Conservation (phyloP, 2,113 vertebrate species). For the Vimba vimba region DNA sequence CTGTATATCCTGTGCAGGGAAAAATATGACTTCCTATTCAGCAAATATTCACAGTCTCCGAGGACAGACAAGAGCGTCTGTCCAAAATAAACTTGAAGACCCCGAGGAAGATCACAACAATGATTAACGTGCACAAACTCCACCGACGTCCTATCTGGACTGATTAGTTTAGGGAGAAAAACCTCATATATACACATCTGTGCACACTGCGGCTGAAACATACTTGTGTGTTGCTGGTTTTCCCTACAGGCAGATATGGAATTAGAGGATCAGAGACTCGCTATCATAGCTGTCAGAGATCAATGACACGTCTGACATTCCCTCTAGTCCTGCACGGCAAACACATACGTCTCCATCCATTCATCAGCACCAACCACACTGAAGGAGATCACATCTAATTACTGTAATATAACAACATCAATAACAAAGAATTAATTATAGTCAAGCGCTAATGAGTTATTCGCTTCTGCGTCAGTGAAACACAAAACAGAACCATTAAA, state of each 20-base stretch:
- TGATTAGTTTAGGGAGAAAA: not conserved
- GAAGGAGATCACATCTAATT: conserved; percentile 22
- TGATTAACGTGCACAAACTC: not conserved
- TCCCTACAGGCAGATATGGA: conserved; percentile 16
- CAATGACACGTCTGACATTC: conserved; percentile 34
- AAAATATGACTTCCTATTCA: conserved; percentile 61
- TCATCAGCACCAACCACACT: not conserved
- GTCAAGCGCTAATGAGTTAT: conserved; percentile 6
- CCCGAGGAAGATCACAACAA: not conserved
- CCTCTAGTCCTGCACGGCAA: not conserved
- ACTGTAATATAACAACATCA: conserved; percentile 42
- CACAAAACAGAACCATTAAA: conserved; percentile 23
- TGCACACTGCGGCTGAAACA: not conserved
- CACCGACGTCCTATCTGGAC: not conserved
- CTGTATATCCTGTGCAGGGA: conserved; percentile 63
- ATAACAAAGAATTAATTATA: conserved; percentile 31
- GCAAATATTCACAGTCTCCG: conserved; percentile 39
- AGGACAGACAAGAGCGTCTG: conserved; percentile 37
- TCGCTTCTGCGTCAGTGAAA: conserved; percentile 8
- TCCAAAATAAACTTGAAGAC: conserved; percentile 44
- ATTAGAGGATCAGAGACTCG: conserved; percentile 40
- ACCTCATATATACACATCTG: not conserved
- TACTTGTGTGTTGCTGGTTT: not conserved
- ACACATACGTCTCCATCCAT: conserved; percentile 19
- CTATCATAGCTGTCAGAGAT: conserved; percentile 46